Conservation (phyloP, 2,113 vertebrate genomes). For the Nibea coibor region DNA sequence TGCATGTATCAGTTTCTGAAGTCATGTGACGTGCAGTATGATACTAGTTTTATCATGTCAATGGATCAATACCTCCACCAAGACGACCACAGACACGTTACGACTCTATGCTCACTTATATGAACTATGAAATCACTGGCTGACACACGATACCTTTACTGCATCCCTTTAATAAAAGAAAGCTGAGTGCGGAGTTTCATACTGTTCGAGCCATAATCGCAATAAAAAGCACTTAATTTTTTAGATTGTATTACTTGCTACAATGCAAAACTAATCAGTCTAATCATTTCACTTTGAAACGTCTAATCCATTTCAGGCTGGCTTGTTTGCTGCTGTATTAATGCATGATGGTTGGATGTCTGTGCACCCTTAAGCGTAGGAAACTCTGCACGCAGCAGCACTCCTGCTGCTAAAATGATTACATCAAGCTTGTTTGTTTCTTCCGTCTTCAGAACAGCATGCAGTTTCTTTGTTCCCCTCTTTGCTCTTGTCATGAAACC, state of each 20-base stretch:
- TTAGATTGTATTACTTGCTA: conserved; percentile 2
- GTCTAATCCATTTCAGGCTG: background rate
- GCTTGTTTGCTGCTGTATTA: background rate
- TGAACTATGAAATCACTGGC: background rate
- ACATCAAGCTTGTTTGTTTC: conserved; percentile 53
- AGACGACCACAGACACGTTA: background rate
- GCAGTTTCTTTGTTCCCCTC: conserved; percentile 28
- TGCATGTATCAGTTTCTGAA: too few relatives aligned
- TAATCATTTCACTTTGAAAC: conserved; percentile 3
- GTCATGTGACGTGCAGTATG: too few relatives aligned
- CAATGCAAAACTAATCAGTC: conserved; percentile 12
- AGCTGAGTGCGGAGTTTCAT: too few relatives aligned
- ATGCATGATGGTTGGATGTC: background rate
- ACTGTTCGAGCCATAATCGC: background rate
- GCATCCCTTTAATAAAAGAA: background rate
- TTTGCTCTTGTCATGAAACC: conserved; percentile 44
- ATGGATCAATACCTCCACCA: background rate
- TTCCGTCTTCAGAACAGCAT: conserved; percentile 39
- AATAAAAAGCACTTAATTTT: background rate
- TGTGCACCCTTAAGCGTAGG: conserved; percentile 15
- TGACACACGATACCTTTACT: background rate
- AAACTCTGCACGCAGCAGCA: background rate
- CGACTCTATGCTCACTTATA: background rate
- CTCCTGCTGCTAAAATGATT: conserved; percentile 54
- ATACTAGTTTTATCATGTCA: too few relatives aligned